These are phyloP conservation scores for honey bee (Apis mellifera) DNA, from an alignment of 1,140 invertebrate genomes.

Conservation along the genomic window DNA sequence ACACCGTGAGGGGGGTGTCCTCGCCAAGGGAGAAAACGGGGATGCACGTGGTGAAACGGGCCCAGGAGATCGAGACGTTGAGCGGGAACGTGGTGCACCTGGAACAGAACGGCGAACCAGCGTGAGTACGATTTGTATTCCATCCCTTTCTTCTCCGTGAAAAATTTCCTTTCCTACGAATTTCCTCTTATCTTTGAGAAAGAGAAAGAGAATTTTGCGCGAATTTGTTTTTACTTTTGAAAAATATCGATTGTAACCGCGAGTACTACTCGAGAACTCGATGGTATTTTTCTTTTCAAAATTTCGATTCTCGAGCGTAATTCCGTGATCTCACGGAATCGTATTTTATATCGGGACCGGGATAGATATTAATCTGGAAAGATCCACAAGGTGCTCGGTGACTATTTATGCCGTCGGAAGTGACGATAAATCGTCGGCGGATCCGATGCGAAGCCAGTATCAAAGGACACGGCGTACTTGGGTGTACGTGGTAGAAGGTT, in stretches of 20 bases:
- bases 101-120: constrained; percentile 75
- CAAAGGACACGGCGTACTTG: constrained; percentile 17
- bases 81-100: constrained; percentile 76
- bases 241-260: background rate
- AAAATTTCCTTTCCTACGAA: background rate
- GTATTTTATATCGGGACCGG: background rate
- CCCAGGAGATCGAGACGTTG: constrained; percentile 78
- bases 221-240: no score
- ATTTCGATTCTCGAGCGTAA: background rate
- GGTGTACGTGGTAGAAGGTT: background rate
- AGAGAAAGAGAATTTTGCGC: no score
- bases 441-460: constrained; percentile 26
- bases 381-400: background rate
- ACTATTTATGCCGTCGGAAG: constrained; percentile 40
- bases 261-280: background rate
- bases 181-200: no score
- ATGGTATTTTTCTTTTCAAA: background rate
- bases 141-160: background rate
- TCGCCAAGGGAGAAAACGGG: constrained; percentile 77
- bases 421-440: constrained; percentile 27
- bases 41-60: constrained; percentile 72
- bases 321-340: constrained; percentile 16
- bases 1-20: constrained; percentile 77
- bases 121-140: constrained; percentile 68
- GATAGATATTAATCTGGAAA: constrained; percentile 25